Conservation (phyloP, 2,888 invertebrate species). For the Boloria euphrosyne region DNA sequence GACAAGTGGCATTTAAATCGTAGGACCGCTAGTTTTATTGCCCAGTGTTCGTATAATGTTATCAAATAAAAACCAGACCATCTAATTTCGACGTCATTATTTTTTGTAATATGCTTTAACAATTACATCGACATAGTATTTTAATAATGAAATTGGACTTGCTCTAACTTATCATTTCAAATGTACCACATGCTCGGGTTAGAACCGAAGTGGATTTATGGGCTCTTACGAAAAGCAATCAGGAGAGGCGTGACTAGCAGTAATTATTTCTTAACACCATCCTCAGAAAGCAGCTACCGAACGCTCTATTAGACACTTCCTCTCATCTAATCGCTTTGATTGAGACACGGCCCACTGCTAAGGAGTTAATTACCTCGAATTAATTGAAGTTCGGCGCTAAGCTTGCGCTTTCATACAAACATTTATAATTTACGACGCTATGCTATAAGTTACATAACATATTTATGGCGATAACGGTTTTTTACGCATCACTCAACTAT, state of each 20-base stretch:
- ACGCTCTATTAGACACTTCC: conserved; percentile 66
- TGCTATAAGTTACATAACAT: too few relatives aligned
- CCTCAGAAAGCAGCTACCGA: conserved; percentile 69
- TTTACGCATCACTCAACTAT: too few relatives aligned
- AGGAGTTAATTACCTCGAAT: conserved; percentile 60
- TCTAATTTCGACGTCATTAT: conserved; percentile 59
- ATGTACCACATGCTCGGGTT: conserved; percentile 59
- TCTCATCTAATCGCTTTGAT: conserved; percentile 59
- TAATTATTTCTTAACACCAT: conserved; percentile 81
- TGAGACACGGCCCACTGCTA: conserved; percentile 60
- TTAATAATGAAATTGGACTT: conserved; percentile 46
- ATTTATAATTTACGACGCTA: too few relatives aligned
- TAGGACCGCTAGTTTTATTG: conserved; percentile 54
- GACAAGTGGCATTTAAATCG: conserved; percentile 51
- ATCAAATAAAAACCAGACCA: conserved; percentile 55
- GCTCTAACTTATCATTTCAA: conserved; percentile 60
- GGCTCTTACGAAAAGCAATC: conserved; percentile 77
- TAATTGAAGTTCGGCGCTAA: conserved; percentile 45
- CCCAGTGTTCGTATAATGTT: conserved; percentile 48
- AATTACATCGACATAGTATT: conserved; percentile 52
- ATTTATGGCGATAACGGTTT: too few relatives aligned
- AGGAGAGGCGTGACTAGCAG: conserved; percentile 68
- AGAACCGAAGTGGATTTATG: conserved; percentile 70
- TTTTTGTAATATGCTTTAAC: conserved; percentile 39
- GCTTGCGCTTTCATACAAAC: conserved; percentile 31